These are phyloP conservation scores for Myotis findleyi DNA, from an alignment of 2,797 vertebrate genomes.

Conservation along the genomic window DNA sequence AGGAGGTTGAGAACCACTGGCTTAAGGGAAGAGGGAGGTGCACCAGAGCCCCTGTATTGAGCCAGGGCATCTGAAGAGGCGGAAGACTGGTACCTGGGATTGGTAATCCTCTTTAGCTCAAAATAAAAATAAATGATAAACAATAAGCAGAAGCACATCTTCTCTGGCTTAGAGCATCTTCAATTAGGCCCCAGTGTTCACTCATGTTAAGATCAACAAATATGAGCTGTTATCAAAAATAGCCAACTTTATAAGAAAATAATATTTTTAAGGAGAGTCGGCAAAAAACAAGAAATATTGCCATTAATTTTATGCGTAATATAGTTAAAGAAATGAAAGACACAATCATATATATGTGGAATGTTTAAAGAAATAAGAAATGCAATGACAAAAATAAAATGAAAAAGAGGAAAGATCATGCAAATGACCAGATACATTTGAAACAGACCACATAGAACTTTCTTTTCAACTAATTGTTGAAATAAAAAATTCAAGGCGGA, in stretches of 20 bases:
- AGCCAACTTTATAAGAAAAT: slow-evolving; percentile 17
- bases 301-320: background rate
- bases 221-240: background rate
- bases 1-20: too few species aligned
- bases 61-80: background rate
- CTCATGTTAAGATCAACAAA: background rate
- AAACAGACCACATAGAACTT: background rate
- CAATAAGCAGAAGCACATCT: background rate
- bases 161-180: background rate
- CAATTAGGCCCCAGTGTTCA: background rate
- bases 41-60: background rate
- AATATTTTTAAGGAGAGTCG: background rate
- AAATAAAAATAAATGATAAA: background rate
- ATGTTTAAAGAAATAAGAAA: background rate
- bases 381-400: background rate
- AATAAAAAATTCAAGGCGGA: background rate
- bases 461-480: background rate
- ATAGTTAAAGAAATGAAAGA: background rate
- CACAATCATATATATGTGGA: background rate
- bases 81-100: background rate
- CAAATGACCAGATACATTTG: background rate
- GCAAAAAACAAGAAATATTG: background rate
- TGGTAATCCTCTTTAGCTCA: background rate
- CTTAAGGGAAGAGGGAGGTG: background rate
- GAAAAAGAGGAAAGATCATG: background rate